Evolutionary conservation across 2,888 invertebrate genomes (phyloP).

Genomic region (Andrena camellia): DNA sequence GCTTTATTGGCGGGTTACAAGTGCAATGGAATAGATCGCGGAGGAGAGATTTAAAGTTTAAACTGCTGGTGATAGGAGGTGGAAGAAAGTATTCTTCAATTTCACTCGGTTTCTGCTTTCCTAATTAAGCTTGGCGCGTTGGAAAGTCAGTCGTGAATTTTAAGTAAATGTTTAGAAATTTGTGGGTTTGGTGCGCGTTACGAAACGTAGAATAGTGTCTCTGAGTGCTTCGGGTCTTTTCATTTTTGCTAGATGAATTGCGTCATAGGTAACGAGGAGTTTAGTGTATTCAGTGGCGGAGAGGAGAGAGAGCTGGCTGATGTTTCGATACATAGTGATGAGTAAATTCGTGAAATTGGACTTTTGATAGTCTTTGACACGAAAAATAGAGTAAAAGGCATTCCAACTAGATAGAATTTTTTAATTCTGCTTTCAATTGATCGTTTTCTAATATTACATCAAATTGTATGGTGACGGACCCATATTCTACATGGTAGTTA

Average conservation of each 20-base stretch:
- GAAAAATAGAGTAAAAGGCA: too few species aligned
- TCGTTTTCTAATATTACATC: constrained; percentile 1
- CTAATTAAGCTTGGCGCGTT: neutral
- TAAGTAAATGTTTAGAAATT: neutral
- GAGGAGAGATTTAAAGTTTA: neutral
- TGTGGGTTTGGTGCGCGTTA: neutral
- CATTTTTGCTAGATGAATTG: too few species aligned
- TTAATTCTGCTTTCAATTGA: too few species aligned
- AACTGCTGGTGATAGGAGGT: neutral
- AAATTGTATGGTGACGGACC: neutral
- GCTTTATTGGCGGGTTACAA: neutral
- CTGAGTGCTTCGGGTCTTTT: neutral
- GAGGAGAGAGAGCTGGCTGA: too few species aligned
- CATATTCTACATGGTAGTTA: neutral
- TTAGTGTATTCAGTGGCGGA: too few species aligned
- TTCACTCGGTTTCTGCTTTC: neutral
- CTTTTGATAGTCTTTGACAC: too few species aligned
- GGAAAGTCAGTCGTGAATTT: constrained; percentile 18
- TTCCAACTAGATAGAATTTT: too few species aligned
- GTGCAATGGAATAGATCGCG: too few species aligned
- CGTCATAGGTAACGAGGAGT: too few species aligned
- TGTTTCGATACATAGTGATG: too few species aligned
- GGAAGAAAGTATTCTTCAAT: neutral
- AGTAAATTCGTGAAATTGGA: too few species aligned
- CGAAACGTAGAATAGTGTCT: neutral